Evolutionary conservation across 2,797 vertebrate species (phyloP), one percentile per base, ranked within the genome.

Genomic region (Sternotherus odoratus): DNA sequence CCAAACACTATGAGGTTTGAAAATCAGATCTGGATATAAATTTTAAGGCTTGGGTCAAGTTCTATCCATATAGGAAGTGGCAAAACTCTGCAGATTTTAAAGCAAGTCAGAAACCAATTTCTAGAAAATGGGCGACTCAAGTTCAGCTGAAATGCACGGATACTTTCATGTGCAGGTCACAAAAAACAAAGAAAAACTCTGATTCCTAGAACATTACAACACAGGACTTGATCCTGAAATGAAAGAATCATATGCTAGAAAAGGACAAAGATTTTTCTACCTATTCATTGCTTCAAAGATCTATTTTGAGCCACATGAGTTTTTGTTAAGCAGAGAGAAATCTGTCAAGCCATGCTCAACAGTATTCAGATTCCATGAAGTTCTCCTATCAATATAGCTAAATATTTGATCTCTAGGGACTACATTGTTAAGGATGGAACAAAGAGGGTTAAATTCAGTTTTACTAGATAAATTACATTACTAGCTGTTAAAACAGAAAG

Each of bases 371-470:
- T 43, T 56, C 79, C 51, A 51, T 79, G 63, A 94, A 26, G 75
- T 85, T 92, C 77, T 88, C 88, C 80, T 90, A 74, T 86, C 77
- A 66, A 79, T 28, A 80, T 51, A 93, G 17, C 46, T 82, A 63
- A 89, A 63, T 63, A 88, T 82, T 90, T 74, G 17, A 50, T 86
- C 63, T 77, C 78, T 74, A 50, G 63, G 82, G 66, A 86, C 69
- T 17, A 19, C 43, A 91, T 9, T 82, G 63, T n/a, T 88, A 94
- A 77, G 63, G 33, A 85, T 30, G 36, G 13, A 43, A 88, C 72
- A 53, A 69, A 77, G 5, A 50, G 51, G 60, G 36, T 85, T 88
- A 57, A 53, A 23, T 54, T 28, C 51, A 72, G 48, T 63, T 86
- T 79, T 26, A 82, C 39, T 8, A 3, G 86, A 57, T 75, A 79